Base-by-base conservation (phyloP, 2,113 vertebrate genomes). In the Catagonus wagneri region DNA sequence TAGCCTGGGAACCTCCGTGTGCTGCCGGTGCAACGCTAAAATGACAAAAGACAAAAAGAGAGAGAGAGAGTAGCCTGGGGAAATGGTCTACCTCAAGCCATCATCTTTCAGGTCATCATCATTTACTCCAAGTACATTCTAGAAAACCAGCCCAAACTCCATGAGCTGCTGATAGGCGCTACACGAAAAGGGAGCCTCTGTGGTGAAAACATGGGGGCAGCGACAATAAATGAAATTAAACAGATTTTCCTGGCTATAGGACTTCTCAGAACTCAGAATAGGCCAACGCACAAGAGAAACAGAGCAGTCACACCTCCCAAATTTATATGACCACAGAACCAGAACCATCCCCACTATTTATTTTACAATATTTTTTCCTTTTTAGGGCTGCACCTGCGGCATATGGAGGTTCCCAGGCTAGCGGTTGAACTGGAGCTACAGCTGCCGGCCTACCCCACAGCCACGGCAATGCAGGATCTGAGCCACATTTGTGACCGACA, bases 61-160 rank as follows among this genome's bases (percentile, higher is more conserved):
- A 4, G 8, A 44, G 8, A 44, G 1, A n/a, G 34, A 44, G 60
- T 15, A 80, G 23, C 68, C 79, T 34, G 44, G 19, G 19, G 20
- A 83, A 22, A 25, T 0, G 6, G 32, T 1, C 3, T 0, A 1
- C 8, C 56, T 88, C 20, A 12, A 32, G 27, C 22, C 3, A 0
- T 4, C 66, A 22, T 8, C 39, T 25, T 1, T 2, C 4, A n/a
- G 56, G 69, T 23, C 4, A 36, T 17, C 44, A 29, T 12, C 66
- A 44, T 74, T 52, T 36, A 39, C 39, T 36, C n/a, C 22, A 10
- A 14, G 7, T 3, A 22, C 54, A 23, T 34, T 34, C 71, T 23
- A 2, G 50, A 27, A 27, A 89, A 86, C 32, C 20, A 89, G 83
- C 32, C 20, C 29, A 63, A 7, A 16, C 39, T 52, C 72, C 32